A percentile compares a stretch with the other conserved stretches of the same genome.
These are phyloP conservation scores for Cotesia glomerata DNA, from an alignment of 1,140 invertebrate genomes.

Conservation along the genomic window DNA sequence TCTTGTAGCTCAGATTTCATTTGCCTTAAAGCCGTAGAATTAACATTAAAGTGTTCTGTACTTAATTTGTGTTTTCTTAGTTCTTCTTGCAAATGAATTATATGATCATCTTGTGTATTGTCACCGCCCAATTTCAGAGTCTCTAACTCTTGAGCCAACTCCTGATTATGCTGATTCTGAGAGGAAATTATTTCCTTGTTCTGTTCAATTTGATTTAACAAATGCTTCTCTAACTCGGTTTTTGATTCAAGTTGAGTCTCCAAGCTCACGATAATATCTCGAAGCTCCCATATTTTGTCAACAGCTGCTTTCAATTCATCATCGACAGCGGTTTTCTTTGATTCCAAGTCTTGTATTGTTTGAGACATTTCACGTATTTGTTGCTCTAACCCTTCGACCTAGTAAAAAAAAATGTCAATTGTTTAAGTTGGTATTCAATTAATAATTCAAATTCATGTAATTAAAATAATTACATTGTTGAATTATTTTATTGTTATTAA, in stretches of 20 bases:
- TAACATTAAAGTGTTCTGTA: constrained; percentile 64
- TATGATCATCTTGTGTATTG: constrained; percentile 62
- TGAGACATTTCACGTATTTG: constrained; percentile 73
- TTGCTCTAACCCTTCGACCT: constrained; percentile 74
- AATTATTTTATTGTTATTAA: too few species aligned
- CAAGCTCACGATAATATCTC: constrained; percentile 78
- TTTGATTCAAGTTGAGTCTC: constrained; percentile 75
- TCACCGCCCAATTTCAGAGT: constrained; percentile 61
- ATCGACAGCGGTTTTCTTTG: constrained; percentile 67
- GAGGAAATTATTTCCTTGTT: constrained; percentile 64
- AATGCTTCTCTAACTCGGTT: constrained; percentile 56
- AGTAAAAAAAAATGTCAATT: constrained; percentile 16
- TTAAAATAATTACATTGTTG: too few species aligned
- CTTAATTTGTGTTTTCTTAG: constrained; percentile 65
- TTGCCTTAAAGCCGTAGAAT: constrained; percentile 63
- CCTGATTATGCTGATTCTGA: constrained; percentile 66
- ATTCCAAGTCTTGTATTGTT: constrained; percentile 67
- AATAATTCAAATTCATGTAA: background rate
- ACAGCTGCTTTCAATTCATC: constrained; percentile 72
- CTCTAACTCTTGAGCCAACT: constrained; percentile 64
- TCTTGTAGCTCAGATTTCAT: constrained; percentile 66
- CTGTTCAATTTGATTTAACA: constrained; percentile 60
- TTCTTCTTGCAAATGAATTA: constrained; percentile 63
- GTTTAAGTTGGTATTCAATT: constrained; percentile 10
- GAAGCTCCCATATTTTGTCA: constrained; percentile 74